Percentiles rank a stretch among this genome's conserved stretches.
phyloP scores from a whole-genome alignment of 2,797 vertebrate species.

The Zalophus californianus region DNA sequence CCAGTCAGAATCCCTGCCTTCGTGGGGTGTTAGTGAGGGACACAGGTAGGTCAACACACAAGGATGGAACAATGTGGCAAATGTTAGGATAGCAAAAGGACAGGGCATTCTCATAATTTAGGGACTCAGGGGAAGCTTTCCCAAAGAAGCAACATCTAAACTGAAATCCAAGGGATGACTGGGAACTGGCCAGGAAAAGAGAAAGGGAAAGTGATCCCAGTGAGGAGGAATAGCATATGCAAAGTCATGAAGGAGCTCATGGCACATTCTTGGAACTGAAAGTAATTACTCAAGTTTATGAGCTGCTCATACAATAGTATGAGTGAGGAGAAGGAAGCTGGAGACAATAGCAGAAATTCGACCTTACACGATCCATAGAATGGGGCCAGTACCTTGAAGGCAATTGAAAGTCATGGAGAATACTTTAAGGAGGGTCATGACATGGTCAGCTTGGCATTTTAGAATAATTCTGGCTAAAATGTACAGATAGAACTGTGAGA shows the following conservation, averaged over 20 bases:
- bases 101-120: not conserved
- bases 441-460: not conserved
- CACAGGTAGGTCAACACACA: not conserved
- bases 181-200: not conserved
- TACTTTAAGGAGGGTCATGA: not conserved
- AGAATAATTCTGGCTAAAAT: not conserved
- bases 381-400: not conserved
- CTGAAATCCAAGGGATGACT: conserved; percentile 43
- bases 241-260: not conserved
- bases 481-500: not conserved
- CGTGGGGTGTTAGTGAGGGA: not conserved
- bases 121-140: not conserved
- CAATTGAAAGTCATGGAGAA: not conserved
- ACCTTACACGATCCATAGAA: not conserved
- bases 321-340: not conserved
- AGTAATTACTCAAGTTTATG: not conserved
- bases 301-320: not conserved
- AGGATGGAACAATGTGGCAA: not conserved
- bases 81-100: not conserved
- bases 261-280: conserved; percentile 22
- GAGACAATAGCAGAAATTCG: not conserved
- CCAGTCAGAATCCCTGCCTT: not conserved
- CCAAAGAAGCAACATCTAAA: conserved; percentile 35
- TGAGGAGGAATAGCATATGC: not conserved
- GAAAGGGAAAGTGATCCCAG: not conserved